Conservation (phyloP, 2,888 invertebrate genomes). For the Auanema freiburgensis region DNA sequence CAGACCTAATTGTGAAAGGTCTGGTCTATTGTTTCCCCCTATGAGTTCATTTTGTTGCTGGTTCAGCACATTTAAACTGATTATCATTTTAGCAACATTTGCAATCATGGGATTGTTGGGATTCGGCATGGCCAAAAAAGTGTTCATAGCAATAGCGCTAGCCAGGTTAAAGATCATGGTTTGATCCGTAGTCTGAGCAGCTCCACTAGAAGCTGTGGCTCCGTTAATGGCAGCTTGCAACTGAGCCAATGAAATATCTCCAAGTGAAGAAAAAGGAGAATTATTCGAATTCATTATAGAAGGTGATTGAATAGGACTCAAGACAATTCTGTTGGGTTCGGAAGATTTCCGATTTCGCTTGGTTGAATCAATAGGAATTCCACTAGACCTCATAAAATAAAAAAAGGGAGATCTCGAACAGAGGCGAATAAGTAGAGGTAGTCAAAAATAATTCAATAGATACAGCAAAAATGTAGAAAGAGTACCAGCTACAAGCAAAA, state of each 20-base stretch:
- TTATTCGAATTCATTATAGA: conserved; percentile 6
- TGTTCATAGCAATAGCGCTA: conserved; percentile 10
- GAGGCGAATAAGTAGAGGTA: conserved; percentile 14
- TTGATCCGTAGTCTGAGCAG: conserved; percentile 4
- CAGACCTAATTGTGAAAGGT: not conserved
- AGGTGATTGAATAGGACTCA: not conserved
- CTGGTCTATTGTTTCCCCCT: not conserved
- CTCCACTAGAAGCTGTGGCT: conserved; percentile 1
- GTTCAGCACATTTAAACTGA: conserved; percentile 1
- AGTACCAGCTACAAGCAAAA: not conserved
- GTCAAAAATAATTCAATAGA: conserved; percentile 3
- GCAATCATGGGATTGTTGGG: conserved; percentile 9
- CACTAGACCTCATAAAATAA: no score
- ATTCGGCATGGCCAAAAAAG: conserved; percentile 6
- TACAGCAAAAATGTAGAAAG: not conserved
- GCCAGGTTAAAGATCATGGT: conserved; percentile 10
- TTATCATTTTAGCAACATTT: conserved; percentile 12
- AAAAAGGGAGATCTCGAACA: not conserved
- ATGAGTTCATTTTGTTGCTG: not conserved
- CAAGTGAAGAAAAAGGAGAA: conserved; percentile 1
- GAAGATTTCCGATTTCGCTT: no score
- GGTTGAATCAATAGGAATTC: no score
- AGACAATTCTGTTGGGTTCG: no score
- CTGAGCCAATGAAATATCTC: not conserved
- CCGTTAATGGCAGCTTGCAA: conserved; percentile 3